Conservation (phyloP, 2,797 vertebrate genomes). For the Danionella dracula region DNA sequence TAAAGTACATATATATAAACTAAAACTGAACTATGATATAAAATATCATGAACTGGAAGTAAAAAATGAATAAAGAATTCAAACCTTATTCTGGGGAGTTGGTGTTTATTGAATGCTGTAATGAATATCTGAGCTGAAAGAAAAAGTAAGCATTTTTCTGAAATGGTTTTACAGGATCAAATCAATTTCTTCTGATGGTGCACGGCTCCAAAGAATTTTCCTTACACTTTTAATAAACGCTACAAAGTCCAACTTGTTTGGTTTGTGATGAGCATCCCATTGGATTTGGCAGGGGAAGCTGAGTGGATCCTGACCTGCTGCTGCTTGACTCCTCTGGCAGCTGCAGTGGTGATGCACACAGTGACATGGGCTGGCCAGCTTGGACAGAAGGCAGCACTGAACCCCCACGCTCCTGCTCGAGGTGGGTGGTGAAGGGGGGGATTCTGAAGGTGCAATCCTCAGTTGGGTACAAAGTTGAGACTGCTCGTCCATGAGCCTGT, state of each 20-base stretch:
- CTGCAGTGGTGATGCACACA: slow-evolving; percentile 4
- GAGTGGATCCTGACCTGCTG: slow-evolving; percentile 4
- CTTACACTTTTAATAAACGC: slow-evolving; percentile 61
- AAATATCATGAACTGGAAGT: too few species aligned
- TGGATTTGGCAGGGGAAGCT: slow-evolving; percentile 11
- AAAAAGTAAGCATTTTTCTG: background rate
- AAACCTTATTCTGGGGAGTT: slow-evolving; percentile 50
- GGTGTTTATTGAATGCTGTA: slow-evolving; percentile 49
- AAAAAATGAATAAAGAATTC: too few species aligned
- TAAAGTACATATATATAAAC: too few species aligned
- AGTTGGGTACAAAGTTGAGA: slow-evolving; percentile 63
- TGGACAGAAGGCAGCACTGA: slow-evolving; percentile 52
- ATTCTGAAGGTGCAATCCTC: slow-evolving; percentile 39
- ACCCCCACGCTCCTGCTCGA: slow-evolving; percentile 50
- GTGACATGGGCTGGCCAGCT: slow-evolving; percentile 1
- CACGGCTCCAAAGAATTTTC: too few species aligned
- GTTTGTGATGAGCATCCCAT: slow-evolving; percentile 40
- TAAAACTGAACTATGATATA: too few species aligned
- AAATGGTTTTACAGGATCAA: background rate
- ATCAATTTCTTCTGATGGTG: background rate
- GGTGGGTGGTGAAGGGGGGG: background rate
- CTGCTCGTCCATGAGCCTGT: slow-evolving; percentile 65
- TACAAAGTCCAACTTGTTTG: slow-evolving; percentile 56
- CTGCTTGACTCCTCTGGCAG: background rate
- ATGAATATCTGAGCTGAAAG: slow-evolving; percentile 57